phyloP scores from a whole-genome alignment of 2,888 invertebrate genomes.

The Mesoligia furuncula region DNA sequence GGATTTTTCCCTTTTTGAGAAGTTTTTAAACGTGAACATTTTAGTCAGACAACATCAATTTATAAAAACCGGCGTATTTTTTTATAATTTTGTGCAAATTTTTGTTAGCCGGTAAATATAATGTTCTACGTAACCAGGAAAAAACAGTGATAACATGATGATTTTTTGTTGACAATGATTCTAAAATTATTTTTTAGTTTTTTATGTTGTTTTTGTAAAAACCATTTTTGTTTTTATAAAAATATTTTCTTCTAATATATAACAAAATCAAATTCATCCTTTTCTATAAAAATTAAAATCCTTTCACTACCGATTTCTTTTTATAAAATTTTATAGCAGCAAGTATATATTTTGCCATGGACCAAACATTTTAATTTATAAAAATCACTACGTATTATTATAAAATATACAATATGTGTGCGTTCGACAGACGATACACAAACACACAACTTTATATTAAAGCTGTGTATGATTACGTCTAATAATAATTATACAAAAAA shows the following conservation, averaged over 20 bases:
- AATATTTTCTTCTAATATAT: conserved; percentile 55
- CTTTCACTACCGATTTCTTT: conserved; percentile 32
- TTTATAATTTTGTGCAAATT: conserved; percentile 33
- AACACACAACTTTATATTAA: conserved; percentile 67
- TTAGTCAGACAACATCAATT: conserved; percentile 29
- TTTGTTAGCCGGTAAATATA: not conserved
- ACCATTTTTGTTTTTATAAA: conserved; percentile 44
- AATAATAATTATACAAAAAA: conserved; percentile 63
- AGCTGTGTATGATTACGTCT: conserved; percentile 69
- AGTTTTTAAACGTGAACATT: conserved; percentile 33
- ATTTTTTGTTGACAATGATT: conserved; percentile 14
- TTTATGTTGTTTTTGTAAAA: conserved; percentile 29
- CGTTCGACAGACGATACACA: conserved; percentile 66
- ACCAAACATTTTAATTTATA: conserved; percentile 63
- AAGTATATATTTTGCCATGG: conserved; percentile 58
- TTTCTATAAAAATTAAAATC: conserved; percentile 12
- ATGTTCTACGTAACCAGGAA: conserved; percentile 15
- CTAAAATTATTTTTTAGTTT: conserved; percentile 3
- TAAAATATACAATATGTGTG: conserved; percentile 68
- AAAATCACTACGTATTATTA: conserved; percentile 62
- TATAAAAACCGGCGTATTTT: not conserved
- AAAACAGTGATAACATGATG: conserved; percentile 17
- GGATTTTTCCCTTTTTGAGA: conserved; percentile 1
- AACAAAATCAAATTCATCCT: conserved; percentile 28
- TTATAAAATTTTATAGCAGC: conserved; percentile 52